Percentiles rank a stretch among this genome's conserved stretches.
Conservation (phyloP, 2,888 invertebrate species). For the Cataglyphis livida region DNA sequence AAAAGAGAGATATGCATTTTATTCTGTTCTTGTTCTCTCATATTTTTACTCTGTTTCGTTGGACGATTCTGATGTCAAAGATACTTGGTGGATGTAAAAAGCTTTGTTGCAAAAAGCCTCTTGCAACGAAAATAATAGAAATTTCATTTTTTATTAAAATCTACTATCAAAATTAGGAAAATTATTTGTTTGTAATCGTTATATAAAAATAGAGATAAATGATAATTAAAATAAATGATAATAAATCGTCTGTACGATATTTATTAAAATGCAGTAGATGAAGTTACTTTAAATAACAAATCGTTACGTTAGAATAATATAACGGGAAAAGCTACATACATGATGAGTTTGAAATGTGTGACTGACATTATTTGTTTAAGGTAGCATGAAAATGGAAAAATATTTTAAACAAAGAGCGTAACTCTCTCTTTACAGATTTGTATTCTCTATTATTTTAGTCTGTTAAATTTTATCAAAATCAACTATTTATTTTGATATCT, state of each 20-base stretch:
- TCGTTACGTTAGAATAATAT: constrained; percentile 30
- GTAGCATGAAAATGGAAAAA: constrained; percentile 5
- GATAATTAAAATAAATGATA: neutral
- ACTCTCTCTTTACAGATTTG: neutral
- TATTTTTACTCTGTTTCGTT: constrained; percentile 37
- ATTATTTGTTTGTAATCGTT: neutral
- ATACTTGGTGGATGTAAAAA: neutral
- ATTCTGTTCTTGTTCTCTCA: constrained; percentile 22
- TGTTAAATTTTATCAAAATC: neutral
- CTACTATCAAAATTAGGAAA: constrained; percentile 3
- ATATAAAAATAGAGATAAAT: neutral
- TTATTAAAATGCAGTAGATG: neutral
- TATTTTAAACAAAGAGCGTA: neutral
- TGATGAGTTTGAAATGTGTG: neutral
- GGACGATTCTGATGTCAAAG: constrained; percentile 25
- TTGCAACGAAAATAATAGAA: neutral
- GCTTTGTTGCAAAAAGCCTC: neutral
- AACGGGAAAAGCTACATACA: neutral
- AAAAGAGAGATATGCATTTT: constrained; percentile 33
- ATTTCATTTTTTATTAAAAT: constrained; percentile 2
- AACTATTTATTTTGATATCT: neutral
- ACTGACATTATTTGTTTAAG: constrained; percentile 24
- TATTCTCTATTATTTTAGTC: neutral
- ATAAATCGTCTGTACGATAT: neutral
- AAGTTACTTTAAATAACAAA: neutral